Base-by-base conservation (phyloP, 2,797 vertebrate genomes). In the Cirrhinus mrigala region DNA sequence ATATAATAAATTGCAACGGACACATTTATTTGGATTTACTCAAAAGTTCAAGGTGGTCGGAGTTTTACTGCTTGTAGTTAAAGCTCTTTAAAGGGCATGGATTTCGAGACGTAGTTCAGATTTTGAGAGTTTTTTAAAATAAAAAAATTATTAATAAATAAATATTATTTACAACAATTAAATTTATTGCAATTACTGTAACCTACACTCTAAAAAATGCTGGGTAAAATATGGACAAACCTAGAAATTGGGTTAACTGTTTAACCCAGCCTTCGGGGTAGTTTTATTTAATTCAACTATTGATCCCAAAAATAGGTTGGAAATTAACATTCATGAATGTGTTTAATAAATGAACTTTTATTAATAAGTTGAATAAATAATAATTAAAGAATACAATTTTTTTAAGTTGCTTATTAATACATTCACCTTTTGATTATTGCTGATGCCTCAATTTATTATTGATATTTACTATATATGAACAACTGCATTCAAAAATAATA, bases 1-100 rank as follows among this genome's bases (percentile, higher is more conserved):
- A 68, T 18, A 52, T 22, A 68, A 24, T 64, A 50, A 79, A 79
- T 66, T 29, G 27, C 58, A 79, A 33, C 18, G 6, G 78, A 79
- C 78, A 66, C 60, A 14, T 64, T 48, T 79, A 50, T 79, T 48
- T 29, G 27, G 18, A 66, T 48, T 22, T 50, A 50, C 11, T 44
- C 40, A 80, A 50, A 68, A 9, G 79, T 52, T 80, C 62, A 80
- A 68, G 46, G 46, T 68, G 60, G 79, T 40, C 24, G 1, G 20
- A 80, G 79, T 37, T 66, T 79, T 79, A 50, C 16, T 20, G 27
- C 24, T 64, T 48, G 37, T 18, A 46, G 76, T 18, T 27, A 27
- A 66, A 33, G 6, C 40, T 2, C 44, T 79, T 66, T 79, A 62
- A 64, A 64, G 1, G 15, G 58, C 10, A 79, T 20, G 37, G 3